These are phyloP conservation scores for Eptatretus burgeri DNA, from an alignment of 2,113 vertebrate species.

Conservation along the genomic window DNA sequence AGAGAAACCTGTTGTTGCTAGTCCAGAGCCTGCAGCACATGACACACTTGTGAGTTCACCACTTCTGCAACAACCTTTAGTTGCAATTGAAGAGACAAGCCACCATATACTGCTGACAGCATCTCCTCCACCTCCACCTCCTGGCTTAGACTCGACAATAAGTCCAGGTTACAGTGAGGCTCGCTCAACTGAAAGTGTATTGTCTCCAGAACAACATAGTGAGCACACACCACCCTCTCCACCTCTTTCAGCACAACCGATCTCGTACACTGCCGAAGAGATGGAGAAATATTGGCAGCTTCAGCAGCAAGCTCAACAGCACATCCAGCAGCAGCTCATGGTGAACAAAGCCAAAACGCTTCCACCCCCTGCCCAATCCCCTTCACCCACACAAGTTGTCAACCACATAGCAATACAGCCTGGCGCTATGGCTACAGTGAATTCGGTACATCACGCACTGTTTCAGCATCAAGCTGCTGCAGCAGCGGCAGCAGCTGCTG, in stretches of 20 bases:
- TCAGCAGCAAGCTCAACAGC: slow-evolving; percentile 83
- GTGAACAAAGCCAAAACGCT: slow-evolving; percentile 87
- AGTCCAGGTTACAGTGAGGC: background rate
- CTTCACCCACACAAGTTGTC: background rate
- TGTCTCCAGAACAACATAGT: background rate
- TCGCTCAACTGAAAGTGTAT: background rate
- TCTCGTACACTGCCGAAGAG: slow-evolving; percentile 84
- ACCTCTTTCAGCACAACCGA: slow-evolving; percentile 61
- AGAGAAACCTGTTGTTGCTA: background rate
- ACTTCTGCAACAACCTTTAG: too few relatives aligned
- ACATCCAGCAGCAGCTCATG: slow-evolving; percentile 89
- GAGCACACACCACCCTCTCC: background rate
- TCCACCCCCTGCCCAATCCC: slow-evolving; percentile 24
- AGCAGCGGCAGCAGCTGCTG: slow-evolving; percentile 40
- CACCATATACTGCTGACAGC: too few relatives aligned
- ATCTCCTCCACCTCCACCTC: background rate
- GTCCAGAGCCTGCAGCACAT: background rate
- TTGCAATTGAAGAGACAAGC: too few relatives aligned
- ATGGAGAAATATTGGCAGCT: slow-evolving; percentile 98
- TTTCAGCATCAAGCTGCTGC: slow-evolving; percentile 65
- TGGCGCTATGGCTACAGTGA: slow-evolving; percentile 43
- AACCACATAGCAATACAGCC: slow-evolving; percentile 12
- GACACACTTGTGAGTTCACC: too few relatives aligned
- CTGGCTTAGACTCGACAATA: background rate
- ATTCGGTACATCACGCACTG: slow-evolving; percentile 72